phyloP scores from a whole-genome alignment of 2,797 vertebrate species.

The Syncerus caffer region DNA sequence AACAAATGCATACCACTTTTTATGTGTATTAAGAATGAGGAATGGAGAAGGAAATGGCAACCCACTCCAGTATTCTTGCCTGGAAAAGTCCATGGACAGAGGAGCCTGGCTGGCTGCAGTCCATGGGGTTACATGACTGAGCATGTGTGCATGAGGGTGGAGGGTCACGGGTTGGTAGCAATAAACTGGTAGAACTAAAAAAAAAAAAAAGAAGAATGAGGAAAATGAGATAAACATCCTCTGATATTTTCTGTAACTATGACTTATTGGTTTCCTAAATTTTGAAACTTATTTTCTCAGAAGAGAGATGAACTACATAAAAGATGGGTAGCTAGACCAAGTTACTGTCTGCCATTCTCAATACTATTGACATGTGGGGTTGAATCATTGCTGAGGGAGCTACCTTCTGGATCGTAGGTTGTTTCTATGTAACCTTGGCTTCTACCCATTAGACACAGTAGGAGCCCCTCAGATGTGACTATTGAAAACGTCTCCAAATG shows the following conservation, averaged over 20 bases:
- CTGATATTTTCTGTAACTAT: not conserved
- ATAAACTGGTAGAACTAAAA: too few species aligned
- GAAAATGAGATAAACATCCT: not conserved
- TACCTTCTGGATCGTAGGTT: not conserved
- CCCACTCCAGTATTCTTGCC: too few species aligned
- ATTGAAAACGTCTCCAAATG: not conserved
- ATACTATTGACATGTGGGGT: not conserved
- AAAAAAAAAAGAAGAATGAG: too few species aligned
- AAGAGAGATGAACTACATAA: not conserved
- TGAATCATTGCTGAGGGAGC: not conserved
- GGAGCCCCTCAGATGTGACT: not conserved
- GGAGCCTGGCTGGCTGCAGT: too few species aligned
- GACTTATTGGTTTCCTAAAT: conserved; percentile 5
- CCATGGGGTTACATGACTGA: too few species aligned
- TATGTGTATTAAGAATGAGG: conserved; percentile 4
- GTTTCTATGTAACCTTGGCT: not conserved
- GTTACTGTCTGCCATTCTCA: not conserved
- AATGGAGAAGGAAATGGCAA: too few species aligned
- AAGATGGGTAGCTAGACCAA: not conserved
- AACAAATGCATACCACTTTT: not conserved
- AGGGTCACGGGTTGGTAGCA: too few species aligned
- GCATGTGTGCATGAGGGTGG: too few species aligned
- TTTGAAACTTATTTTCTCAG: not conserved
- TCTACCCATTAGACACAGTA: not conserved
- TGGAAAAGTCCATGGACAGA: too few species aligned